These are phyloP conservation scores for Acropora tenuis DNA, from an alignment of 64 coral and sea anemone species.

Conservation along the genomic window DNA sequence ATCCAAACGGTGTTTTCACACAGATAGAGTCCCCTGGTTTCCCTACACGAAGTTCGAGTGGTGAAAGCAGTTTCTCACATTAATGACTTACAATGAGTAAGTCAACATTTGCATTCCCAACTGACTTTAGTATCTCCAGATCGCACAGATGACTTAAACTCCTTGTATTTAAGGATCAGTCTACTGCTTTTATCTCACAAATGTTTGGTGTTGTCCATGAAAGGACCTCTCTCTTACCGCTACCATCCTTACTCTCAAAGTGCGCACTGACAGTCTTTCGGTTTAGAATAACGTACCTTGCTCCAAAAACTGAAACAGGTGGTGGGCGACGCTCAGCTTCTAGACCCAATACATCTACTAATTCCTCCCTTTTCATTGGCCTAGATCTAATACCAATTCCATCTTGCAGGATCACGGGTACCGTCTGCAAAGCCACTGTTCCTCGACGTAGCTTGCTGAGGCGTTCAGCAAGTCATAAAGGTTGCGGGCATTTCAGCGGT, in stretches of 20 bases:
- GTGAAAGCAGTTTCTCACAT: slow-evolving; percentile 48
- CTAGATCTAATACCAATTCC: slow-evolving; percentile 6
- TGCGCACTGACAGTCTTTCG: slow-evolving; percentile 11
- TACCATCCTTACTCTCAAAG: not conserved
- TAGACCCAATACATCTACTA: not conserved
- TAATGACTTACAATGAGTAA: slow-evolving; percentile 55
- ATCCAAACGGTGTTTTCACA: slow-evolving; percentile 58
- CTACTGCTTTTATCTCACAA: slow-evolving; percentile 17
- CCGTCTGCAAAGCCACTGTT: not conserved
- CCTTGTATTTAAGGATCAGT: slow-evolving; percentile 23
- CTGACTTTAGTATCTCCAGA: slow-evolving; percentile 51
- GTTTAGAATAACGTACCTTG: not conserved
- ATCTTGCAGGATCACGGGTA: not conserved
- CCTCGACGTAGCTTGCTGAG: not conserved
- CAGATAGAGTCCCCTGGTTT: slow-evolving; percentile 44
- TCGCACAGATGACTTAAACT: slow-evolving; percentile 6
- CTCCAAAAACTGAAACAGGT: slow-evolving; percentile 10
- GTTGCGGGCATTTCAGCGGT: not conserved
- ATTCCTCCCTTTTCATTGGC: not conserved
- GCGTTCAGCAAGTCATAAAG: not conserved
- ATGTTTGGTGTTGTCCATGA: slow-evolving; percentile 33
- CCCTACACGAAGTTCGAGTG: slow-evolving; percentile 27
- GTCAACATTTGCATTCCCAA: slow-evolving; percentile 44
- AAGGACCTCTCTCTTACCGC: slow-evolving; percentile 2
- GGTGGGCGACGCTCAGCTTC: not conserved